These are phyloP conservation scores for Electrophaes corylata DNA, from an alignment of 2,888 invertebrate species.

Conservation along the genomic window DNA sequence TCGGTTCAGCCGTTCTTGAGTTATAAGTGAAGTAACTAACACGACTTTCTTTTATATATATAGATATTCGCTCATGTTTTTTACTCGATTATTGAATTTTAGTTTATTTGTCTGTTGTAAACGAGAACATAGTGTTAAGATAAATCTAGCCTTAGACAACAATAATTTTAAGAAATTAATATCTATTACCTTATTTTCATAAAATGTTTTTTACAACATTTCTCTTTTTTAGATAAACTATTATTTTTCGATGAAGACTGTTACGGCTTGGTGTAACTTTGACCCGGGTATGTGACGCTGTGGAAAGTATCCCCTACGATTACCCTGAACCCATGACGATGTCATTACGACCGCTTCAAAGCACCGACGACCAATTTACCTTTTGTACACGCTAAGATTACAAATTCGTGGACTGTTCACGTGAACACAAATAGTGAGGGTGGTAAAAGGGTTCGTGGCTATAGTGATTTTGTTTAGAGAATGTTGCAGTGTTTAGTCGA, in stretches of 20 bases:
- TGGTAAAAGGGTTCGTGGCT: not conserved
- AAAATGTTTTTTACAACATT: no score
- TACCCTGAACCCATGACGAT: constrained; percentile 66
- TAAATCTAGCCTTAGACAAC: no score
- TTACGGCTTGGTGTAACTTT: constrained; percentile 7
- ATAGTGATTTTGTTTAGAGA: not conserved
- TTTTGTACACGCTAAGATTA: constrained; percentile 67
- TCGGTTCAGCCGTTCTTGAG: no score
- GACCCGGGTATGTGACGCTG: constrained; percentile 37
- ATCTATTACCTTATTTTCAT: no score
- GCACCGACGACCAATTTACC: constrained; percentile 69
- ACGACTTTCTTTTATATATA: no score
- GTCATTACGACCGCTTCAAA: constrained; percentile 67
- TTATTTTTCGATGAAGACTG: not conserved
- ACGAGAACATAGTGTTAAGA: no score
- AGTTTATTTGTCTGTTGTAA: no score
- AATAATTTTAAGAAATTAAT: no score
- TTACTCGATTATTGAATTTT: no score
- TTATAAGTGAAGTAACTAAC: no score
- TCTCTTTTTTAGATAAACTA: no score
- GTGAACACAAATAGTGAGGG: constrained; percentile 23
- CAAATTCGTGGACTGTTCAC: constrained; percentile 54
- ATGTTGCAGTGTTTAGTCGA: not conserved
- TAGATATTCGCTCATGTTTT: no score
- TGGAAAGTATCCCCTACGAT: constrained; percentile 59